phyloP scores from a whole-genome alignment of 2,113 vertebrate genomes.

The Gnathonemus echidnorhynchus region DNA sequence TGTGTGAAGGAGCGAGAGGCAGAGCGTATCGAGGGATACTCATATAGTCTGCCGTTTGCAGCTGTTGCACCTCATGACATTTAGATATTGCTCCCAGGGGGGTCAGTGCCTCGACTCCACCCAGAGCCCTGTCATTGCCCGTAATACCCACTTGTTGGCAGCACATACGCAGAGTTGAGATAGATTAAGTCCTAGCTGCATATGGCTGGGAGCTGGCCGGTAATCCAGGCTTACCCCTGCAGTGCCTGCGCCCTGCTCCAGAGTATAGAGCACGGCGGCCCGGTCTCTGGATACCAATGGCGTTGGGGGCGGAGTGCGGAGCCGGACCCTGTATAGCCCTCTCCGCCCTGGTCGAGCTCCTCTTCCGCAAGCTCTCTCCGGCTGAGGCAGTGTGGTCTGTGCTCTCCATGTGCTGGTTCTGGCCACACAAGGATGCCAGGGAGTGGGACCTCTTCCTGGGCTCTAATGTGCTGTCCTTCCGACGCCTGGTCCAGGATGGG shows the following conservation, averaged over 20 bases:
- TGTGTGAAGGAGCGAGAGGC: not conserved
- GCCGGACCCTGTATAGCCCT: conserved; percentile 39
- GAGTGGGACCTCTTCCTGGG: conserved; percentile 51
- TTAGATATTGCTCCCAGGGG: not conserved
- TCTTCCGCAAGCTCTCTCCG: conserved; percentile 40
- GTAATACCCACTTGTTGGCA: not conserved
- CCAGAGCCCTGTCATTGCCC: not conserved
- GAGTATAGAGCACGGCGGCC: conserved; percentile 13
- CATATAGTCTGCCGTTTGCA: not conserved
- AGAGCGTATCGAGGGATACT: not conserved
- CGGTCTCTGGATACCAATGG: not conserved
- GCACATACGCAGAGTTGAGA: conserved; percentile 10
- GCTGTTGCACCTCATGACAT: not conserved
- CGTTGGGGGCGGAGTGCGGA: not conserved
- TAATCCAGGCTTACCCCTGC: conserved; percentile 63
- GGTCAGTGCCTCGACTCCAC: not conserved
- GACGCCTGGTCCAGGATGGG: conserved; percentile 47
- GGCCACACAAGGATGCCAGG: conserved; percentile 32
- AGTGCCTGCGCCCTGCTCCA: not conserved
- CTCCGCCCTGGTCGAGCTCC: conserved; percentile 42
- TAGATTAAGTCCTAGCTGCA: conserved; percentile 60
- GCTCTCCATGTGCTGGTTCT: conserved; percentile 53
- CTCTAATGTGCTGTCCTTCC: conserved; percentile 47
- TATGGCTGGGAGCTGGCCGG: conserved; percentile 58
- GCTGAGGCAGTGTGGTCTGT: conserved; percentile 44